Evolutionary conservation across 2,888 invertebrate genomes (phyloP).

Genomic region (Congeria kusceri): DNA sequence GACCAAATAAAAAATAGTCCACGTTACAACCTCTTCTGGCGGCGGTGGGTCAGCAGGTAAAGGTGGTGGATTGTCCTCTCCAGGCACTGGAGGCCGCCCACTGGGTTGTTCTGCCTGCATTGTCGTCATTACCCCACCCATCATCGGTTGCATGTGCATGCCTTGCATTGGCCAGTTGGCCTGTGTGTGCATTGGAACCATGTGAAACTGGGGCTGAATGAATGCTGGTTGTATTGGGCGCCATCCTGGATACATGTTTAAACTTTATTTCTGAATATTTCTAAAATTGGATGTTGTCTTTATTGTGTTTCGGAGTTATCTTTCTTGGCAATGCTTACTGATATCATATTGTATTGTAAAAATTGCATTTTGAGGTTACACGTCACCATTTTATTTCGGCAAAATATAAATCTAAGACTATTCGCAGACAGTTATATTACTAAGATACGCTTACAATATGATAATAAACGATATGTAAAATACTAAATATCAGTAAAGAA

Average conservation of each 20-base stretch:
- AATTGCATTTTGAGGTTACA: no score
- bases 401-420: no score
- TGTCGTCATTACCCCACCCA: constrained; percentile 29
- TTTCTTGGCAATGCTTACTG: neutral
- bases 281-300: neutral
- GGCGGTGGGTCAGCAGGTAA: constrained; percentile 82
- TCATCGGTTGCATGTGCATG: constrained; percentile 45
- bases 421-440: no score
- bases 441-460: no score
- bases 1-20: neutral
- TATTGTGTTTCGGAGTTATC: neutral
- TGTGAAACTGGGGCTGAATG: constrained; percentile 52
- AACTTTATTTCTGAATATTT: neutral
- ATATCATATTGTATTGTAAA: no score
- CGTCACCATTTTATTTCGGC: no score
- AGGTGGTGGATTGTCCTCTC: constrained; percentile 79
- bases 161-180: constrained; percentile 29
- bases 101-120: constrained; percentile 53
- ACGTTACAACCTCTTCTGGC: constrained; percentile 47
- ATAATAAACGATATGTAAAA: no score
- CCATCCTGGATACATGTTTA: constrained; percentile 62
- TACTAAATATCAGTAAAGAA: no score
- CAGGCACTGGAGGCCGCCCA: constrained; percentile 75
- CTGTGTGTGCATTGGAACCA: constrained; percentile 55
- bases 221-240: constrained; percentile 52